phyloP scores from a whole-genome alignment of 2,797 vertebrate genomes.

The Sciaenops ocellatus region DNA sequence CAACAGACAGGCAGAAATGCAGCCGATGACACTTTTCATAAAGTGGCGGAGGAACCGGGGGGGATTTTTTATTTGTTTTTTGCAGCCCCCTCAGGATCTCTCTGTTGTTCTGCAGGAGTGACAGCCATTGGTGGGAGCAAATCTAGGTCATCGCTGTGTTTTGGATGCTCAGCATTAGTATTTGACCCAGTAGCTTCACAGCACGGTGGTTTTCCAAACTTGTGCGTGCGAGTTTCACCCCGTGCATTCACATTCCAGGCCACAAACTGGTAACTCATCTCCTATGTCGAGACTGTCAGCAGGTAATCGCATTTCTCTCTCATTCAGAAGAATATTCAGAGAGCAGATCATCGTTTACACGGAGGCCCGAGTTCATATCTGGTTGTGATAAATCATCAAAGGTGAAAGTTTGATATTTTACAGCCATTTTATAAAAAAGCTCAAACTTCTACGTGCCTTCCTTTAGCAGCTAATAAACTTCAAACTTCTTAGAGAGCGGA shows the following conservation, averaged over 20 bases:
- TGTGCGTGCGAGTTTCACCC: neutral
- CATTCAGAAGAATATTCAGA: constrained; percentile 23
- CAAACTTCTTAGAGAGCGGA: neutral
- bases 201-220: constrained; percentile 14
- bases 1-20: constrained; percentile 44
- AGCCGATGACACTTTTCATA: constrained; percentile 21
- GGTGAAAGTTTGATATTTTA: neutral
- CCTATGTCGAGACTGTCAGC: neutral
- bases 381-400: constrained; percentile 21
- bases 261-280: constrained; percentile 10
- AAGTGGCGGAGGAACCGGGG: constrained; percentile 6
- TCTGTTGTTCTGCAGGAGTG: constrained; percentile 44
- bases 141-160: constrained; percentile 59
- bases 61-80: constrained; percentile 41
- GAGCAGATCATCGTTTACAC: neutral
- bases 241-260: neutral
- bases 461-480: constrained; percentile 7
- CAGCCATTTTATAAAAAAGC: neutral
- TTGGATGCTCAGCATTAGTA: constrained; percentile 33
- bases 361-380: neutral
- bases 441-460: neutral
- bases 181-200: constrained; percentile 40
- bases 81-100: constrained; percentile 20
- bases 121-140: constrained; percentile 47
- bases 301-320: constrained; percentile 14